phyloP scores from a whole-genome alignment of 2,888 invertebrate species.

The Apotomis turbidana region DNA sequence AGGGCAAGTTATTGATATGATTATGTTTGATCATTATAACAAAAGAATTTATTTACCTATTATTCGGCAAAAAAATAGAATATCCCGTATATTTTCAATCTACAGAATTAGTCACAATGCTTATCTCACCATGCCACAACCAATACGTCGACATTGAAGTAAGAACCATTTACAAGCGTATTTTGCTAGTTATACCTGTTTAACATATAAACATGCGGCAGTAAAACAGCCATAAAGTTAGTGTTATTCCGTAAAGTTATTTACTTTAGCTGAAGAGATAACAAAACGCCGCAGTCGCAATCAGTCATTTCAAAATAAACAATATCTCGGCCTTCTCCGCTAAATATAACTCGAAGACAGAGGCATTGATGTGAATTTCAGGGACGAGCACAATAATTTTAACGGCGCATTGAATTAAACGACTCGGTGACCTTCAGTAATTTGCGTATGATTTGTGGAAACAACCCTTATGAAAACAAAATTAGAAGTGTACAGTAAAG shows the following conservation, averaged over 20 bases:
- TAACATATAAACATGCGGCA: slow-evolving; percentile 14
- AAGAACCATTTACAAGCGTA: slow-evolving; percentile 8
- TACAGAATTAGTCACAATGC: neutral
- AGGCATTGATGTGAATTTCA: slow-evolving; percentile 25
- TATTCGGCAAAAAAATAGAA: neutral
- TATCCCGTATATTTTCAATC: neutral
- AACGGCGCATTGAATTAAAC: slow-evolving; percentile 18
- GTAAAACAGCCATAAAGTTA: slow-evolving; percentile 30
- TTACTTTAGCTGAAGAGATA: slow-evolving; percentile 36
- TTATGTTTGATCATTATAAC: too few species aligned
- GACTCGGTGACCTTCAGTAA: slow-evolving; percentile 1
- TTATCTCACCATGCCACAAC: neutral
- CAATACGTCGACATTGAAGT: slow-evolving; percentile 2
- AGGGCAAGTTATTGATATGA: too few species aligned
- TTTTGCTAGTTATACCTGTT: slow-evolving; percentile 17
- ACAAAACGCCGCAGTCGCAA: slow-evolving; percentile 33
- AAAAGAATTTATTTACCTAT: neutral
- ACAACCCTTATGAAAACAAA: too few species aligned
- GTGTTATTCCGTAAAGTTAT: slow-evolving; percentile 33
- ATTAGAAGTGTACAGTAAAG: neutral
- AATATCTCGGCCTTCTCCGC: slow-evolving; percentile 32
- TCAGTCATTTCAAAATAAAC: slow-evolving; percentile 40
- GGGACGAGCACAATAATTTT: slow-evolving; percentile 16
- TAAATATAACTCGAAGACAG: slow-evolving; percentile 36
- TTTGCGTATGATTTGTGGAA: neutral